Evolutionary conservation across 2,888 invertebrate genomes (phyloP).

Genomic region (Unio pictorum): DNA sequence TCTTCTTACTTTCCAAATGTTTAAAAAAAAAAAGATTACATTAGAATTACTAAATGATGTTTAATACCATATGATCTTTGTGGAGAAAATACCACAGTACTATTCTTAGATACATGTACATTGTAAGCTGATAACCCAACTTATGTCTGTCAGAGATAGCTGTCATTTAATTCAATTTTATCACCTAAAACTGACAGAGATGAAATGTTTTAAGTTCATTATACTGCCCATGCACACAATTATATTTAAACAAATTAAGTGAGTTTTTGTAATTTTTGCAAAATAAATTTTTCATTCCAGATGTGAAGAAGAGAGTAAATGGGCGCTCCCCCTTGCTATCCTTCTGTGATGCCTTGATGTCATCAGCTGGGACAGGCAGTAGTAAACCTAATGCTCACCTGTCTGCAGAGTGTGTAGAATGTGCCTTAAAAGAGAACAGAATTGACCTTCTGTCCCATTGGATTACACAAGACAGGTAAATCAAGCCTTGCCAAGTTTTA

Average conservation of each 20-base stretch:
- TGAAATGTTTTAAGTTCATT: background rate
- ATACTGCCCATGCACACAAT: background rate
- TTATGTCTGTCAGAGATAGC: too few relatives aligned
- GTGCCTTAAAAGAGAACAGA: constrained; percentile 64
- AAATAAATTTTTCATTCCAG: constrained; percentile 28
- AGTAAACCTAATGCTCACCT: constrained; percentile 59
- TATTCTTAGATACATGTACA: too few relatives aligned
- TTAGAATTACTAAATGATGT: too few relatives aligned
- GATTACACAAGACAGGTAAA: constrained; percentile 68
- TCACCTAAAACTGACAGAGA: too few relatives aligned
- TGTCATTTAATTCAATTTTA: too few relatives aligned
- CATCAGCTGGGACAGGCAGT: constrained; percentile 64
- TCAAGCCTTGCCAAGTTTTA: too few relatives aligned
- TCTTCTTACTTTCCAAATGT: too few relatives aligned
- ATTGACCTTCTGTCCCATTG: constrained; percentile 68
- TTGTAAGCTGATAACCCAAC: too few relatives aligned
- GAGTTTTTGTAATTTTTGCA: too few relatives aligned
- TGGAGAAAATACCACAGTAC: too few relatives aligned
- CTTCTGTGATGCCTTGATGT: constrained; percentile 70
- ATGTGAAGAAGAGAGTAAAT: constrained; percentile 45
- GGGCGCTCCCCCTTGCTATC: constrained; percentile 63
- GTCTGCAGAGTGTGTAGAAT: constrained; percentile 65
- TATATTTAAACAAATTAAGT: background rate
- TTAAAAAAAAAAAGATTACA: too few relatives aligned
- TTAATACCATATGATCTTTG: too few relatives aligned